Base-by-base conservation (phyloP, 2,113 vertebrate genomes). In the Leptobrachium ailaonicum region DNA sequence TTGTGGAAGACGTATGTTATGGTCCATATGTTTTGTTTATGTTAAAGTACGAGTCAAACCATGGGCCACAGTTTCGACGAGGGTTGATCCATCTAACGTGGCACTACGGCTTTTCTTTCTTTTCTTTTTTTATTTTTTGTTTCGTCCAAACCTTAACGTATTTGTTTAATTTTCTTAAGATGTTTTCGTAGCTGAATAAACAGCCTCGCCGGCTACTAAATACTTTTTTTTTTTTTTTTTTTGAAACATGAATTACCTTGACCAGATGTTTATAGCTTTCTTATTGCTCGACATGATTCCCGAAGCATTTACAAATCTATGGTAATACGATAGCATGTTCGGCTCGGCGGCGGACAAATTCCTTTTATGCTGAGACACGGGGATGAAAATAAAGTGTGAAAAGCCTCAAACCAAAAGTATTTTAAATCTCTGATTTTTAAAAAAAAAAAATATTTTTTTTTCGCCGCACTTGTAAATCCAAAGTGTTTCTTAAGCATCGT, bases 251-350 rank as follows among this genome's bases (percentile, higher is more conserved):
- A 11, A 54, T 83, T 88, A 82, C 77, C 79, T 4, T 6, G 72
- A 82, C 85, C 0, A 0, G 60, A 64, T 82, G 47, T 80, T 82
- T 82, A 87, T 47, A 84, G 75, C 74, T 80, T 81, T 76, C 54
- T 74, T 71, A 66, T 64, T 85, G 43, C 56, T 82, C 66, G 71
- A 44, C 71, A 58, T 74, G 43, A 76, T 42, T 80, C 79, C 50
- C 50, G 41, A 44, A 2, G 45, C 62, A 82, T 83, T 82, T 83
- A 84, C 87, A 88, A 87, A 87, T 87, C 80, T 70, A 14, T 32
- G 83, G 40, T 75, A 88, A 82, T 75, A 66, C 83, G 62, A 76
- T 88, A 82, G 84, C 68, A 63, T 84, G 47, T 86, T 86, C 82
- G 85, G 20, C 74, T 80, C 66, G 79, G 85, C 67, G 79, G 85